These are phyloP conservation scores for Herminia tarsipennalis DNA, from an alignment of 2,888 invertebrate species.

Conservation along the genomic window DNA sequence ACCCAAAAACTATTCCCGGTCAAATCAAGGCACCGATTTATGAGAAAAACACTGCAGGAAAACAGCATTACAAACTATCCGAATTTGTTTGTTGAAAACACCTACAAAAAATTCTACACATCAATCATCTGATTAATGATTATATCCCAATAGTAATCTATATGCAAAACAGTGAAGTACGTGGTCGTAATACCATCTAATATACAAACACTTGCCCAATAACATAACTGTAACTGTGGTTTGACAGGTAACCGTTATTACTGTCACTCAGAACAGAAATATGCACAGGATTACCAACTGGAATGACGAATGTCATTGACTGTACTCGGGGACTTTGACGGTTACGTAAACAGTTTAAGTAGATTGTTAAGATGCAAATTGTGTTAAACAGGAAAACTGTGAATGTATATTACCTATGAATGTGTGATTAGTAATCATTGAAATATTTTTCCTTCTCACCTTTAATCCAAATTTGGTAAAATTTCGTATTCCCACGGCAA, in stretches of 20 bases:
- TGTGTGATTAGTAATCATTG: no score
- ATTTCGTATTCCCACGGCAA: no score
- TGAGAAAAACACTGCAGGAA: no score
- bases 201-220: constrained; percentile 16
- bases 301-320: constrained; percentile 9
- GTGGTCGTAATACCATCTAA: constrained; percentile 6
- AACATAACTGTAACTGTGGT: constrained; percentile 23
- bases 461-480: no score
- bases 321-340: background rate
- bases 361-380: background rate
- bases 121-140: background rate
- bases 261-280: constrained; percentile 27
- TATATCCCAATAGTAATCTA: constrained; percentile 11
- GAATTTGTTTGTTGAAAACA: background rate
- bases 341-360: background rate
- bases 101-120: background rate
- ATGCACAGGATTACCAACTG: constrained; percentile 8
- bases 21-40: no score
- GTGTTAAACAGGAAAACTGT: no score
- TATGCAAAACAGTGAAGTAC: constrained; percentile 17
- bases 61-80: no score
- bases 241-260: constrained; percentile 45
- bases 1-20: no score
- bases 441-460: no score
- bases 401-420: no score